Evolutionary conservation across 2,797 vertebrate genomes (phyloP).

Genomic region (Etheostoma nigrum): DNA sequence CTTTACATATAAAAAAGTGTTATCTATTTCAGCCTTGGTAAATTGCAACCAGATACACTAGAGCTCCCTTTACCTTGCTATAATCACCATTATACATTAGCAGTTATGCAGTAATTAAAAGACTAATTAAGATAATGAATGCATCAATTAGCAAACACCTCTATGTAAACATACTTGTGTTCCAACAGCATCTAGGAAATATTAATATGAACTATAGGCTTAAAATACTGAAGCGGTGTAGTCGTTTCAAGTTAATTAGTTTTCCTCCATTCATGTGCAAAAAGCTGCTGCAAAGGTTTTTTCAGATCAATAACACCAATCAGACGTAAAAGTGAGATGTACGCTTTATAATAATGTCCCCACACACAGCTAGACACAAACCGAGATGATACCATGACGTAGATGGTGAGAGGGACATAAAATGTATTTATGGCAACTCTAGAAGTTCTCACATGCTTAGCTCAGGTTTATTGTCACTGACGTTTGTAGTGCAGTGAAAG

Average conservation of each 20-base stretch:
- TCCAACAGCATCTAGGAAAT: background rate
- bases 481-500: conserved; percentile 35
- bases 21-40: background rate
- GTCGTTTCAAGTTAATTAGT: background rate
- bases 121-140: background rate
- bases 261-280: background rate
- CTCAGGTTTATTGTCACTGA: conserved; percentile 27
- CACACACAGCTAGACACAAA: background rate
- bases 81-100: background rate
- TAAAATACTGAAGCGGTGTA: background rate
- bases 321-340: background rate
- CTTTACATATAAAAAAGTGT: background rate
- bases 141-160: conserved; percentile 11
- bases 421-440: conserved; percentile 26
- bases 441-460: conserved; percentile 10
- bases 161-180: background rate
- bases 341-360: background rate
- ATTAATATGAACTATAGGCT: background rate
- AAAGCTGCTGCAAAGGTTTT: background rate
- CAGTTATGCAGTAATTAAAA: background rate
- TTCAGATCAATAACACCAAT: background rate
- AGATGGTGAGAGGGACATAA: background rate
- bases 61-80: background rate
- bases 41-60: background rate
- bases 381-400: background rate